These are phyloP conservation scores for Habroteleia sp. DNA, from an alignment of 2,888 invertebrate genomes.

Conservation along the genomic window DNA sequence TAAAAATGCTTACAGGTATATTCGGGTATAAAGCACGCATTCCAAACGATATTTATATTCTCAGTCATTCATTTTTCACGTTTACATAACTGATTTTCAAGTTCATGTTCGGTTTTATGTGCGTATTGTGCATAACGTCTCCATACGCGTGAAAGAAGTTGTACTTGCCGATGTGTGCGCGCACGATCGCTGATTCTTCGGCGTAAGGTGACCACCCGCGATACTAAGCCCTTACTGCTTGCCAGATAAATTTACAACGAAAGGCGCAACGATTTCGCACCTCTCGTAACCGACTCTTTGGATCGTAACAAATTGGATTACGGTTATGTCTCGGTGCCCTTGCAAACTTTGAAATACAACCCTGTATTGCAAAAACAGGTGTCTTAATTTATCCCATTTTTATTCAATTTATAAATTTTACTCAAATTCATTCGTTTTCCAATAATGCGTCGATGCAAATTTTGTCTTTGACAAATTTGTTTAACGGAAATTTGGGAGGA, in stretches of 20 bases:
- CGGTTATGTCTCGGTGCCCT: slow-evolving; percentile 60
- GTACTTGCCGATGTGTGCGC: slow-evolving; percentile 75
- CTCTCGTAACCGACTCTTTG: slow-evolving; percentile 57
- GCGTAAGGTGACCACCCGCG: slow-evolving; percentile 78
- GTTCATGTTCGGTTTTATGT: slow-evolving; percentile 58
- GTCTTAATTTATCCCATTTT: slow-evolving; percentile 23
- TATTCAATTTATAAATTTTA: no score
- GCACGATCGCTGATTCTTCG: slow-evolving; percentile 74
- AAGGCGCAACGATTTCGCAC: slow-evolving; percentile 61
- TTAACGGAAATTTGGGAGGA: no score
- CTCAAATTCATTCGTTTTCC: no score
- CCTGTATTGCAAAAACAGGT: slow-evolving; percentile 24
- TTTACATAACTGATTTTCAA: slow-evolving; percentile 60
- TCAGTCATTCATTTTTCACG: slow-evolving; percentile 55
- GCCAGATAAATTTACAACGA: slow-evolving; percentile 71
- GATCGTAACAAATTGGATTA: slow-evolving; percentile 66
- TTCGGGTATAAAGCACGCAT: slow-evolving; percentile 34
- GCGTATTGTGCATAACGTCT: slow-evolving; percentile 74
- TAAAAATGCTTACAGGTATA: slow-evolving; percentile 32
- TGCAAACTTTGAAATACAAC: slow-evolving; percentile 50
- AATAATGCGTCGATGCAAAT: no score
- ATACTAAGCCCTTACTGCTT: slow-evolving; percentile 72
- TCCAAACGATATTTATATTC: slow-evolving; percentile 47
- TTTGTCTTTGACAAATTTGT: no score
- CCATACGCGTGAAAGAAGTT: slow-evolving; percentile 77